These are phyloP conservation scores for Mirza zaza DNA, from an alignment of 2,113 vertebrate genomes.

Conservation along the genomic window DNA sequence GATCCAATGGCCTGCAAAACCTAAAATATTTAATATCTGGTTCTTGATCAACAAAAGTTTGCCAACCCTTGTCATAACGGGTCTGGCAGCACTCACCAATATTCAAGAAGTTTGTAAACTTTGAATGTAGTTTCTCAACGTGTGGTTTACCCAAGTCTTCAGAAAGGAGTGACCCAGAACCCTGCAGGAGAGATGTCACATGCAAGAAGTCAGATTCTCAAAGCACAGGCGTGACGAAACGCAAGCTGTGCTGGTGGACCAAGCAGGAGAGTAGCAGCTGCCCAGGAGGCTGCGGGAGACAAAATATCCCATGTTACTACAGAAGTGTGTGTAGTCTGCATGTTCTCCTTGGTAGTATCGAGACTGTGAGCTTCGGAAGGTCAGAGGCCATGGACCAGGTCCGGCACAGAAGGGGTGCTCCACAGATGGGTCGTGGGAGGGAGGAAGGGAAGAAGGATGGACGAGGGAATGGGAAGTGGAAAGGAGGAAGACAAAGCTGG, in stretches of 20 bases:
- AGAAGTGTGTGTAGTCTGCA: too few relatives aligned
- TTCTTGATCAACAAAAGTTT: background rate
- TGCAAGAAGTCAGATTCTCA: background rate
- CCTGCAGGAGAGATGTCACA: background rate
- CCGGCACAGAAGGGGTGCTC: background rate
- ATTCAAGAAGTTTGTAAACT: background rate
- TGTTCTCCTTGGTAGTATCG: too few relatives aligned
- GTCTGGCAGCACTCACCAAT: background rate
- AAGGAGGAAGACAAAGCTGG: background rate
- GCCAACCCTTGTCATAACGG: background rate
- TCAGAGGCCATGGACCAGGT: background rate
- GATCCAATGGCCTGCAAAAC: background rate
- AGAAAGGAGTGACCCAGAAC: background rate
- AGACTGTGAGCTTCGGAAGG: background rate
- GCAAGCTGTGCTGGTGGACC: background rate
- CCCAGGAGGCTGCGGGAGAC: background rate
- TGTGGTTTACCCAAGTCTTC: background rate
- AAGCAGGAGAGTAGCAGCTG: background rate
- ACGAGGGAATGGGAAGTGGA: background rate
- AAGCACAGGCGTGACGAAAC: background rate
- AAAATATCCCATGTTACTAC: background rate
- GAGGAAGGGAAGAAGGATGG: background rate
- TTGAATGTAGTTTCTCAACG: background rate
- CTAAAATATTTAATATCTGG: background rate
- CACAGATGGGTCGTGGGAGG: background rate